Conservation (phyloP, 2,797 vertebrate species). For the Anabacerthia variegaticeps region DNA sequence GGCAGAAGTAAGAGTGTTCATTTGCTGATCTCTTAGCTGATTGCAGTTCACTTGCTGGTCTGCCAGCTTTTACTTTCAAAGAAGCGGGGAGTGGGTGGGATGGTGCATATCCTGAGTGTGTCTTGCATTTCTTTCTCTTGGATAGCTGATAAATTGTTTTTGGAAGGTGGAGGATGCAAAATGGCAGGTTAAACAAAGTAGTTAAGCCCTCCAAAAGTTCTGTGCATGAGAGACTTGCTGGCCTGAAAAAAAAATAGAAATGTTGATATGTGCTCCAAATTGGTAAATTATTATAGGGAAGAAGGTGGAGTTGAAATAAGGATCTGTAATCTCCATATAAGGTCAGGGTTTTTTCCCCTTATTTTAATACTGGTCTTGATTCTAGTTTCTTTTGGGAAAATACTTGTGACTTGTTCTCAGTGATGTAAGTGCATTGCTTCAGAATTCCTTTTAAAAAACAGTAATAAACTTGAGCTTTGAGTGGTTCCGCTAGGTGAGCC, state of each 20-base stretch:
- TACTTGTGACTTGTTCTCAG: background rate
- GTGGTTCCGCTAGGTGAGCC: background rate
- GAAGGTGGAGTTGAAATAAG: background rate
- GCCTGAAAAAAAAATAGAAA: background rate
- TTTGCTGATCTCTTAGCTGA: background rate
- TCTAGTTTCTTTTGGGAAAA: background rate
- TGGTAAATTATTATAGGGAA: background rate
- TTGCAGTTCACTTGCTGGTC: background rate
- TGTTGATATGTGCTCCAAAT: background rate
- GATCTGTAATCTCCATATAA: background rate
- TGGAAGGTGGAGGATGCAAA: background rate
- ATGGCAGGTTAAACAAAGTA: background rate
- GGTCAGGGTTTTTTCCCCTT: background rate
- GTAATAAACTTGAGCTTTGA: background rate
- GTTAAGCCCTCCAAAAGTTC: background rate
- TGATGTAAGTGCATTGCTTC: background rate
- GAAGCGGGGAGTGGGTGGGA: too few relatives aligned
- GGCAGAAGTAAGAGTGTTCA: background rate
- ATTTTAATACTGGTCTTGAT: background rate
- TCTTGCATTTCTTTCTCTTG: background rate
- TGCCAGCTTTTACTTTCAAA: background rate
- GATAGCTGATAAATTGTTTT: background rate
- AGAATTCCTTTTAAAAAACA: background rate
- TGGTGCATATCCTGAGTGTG: rapidly evolving
- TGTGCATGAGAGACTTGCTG: background rate